Conservation (phyloP, 2,888 invertebrate genomes). For the Tyria jacobaeae region DNA sequence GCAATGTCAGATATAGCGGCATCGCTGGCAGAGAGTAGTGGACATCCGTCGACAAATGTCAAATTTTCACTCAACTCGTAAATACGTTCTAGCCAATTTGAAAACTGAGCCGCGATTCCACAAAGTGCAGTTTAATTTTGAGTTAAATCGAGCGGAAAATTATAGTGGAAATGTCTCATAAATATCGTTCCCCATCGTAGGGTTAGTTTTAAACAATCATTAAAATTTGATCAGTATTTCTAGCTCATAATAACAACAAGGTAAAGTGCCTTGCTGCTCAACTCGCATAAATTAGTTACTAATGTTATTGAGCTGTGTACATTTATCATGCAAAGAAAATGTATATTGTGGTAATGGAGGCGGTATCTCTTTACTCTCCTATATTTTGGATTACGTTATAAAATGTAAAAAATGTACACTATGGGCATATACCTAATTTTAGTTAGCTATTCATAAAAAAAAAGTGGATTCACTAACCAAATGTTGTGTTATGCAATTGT, state of each 20-base stretch:
- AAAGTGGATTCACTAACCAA: no score
- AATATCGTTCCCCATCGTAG: neutral
- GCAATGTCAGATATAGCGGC: constrained; percentile 61
- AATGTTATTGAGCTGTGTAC: no score
- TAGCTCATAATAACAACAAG: neutral
- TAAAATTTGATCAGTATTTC: neutral
- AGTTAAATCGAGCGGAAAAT: constrained; percentile 23
- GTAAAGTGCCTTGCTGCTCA: neutral
- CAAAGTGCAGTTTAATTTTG: constrained; percentile 28
- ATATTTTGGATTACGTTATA: no score
- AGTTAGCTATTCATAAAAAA: no score
- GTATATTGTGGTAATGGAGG: no score
- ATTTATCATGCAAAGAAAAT: no score
- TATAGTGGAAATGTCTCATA: constrained; percentile 14
- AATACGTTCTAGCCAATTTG: constrained; percentile 54
- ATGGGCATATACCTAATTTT: no score
- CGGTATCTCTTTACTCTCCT: no score
- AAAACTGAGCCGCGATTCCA: constrained; percentile 34
- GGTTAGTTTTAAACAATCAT: neutral
- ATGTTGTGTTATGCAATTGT: no score
- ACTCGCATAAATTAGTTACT: neutral
- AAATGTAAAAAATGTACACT: no score
- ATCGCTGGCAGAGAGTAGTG: constrained; percentile 45
- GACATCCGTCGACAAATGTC: constrained; percentile 50
- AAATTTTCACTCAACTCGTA: constrained; percentile 53